Conservation (phyloP, 2,797 vertebrate species). For the Brachyalestes nurse region DNA sequence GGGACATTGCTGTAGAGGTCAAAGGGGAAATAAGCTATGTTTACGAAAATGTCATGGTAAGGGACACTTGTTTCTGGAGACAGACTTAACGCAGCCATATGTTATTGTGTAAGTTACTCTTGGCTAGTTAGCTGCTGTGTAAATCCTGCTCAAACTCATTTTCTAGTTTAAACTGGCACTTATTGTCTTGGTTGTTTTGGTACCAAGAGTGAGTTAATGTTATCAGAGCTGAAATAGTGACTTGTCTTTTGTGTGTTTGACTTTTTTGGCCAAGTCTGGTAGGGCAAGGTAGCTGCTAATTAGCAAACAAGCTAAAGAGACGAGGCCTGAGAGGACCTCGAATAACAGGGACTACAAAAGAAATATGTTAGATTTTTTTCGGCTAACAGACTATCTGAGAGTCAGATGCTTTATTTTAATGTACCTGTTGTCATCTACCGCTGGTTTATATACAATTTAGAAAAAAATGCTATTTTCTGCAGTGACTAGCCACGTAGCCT, state of each 20-base stretch:
- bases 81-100: conserved; percentile 12
- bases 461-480: too few relatives aligned
- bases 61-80: not conserved
- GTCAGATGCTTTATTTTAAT: too few relatives aligned
- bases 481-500: too few relatives aligned
- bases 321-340: conserved; percentile 13
- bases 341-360: too few relatives aligned
- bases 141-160: not conserved
- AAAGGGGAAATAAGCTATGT: not conserved
- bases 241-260: too few relatives aligned
- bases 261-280: not conserved
- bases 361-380: not conserved
- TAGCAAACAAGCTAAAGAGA: not conserved
- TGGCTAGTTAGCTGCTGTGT: not conserved
- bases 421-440: too few relatives aligned
- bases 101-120: conserved; percentile 2
- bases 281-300: conserved; percentile 6
- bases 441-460: too few relatives aligned
- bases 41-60: conserved; percentile 67
- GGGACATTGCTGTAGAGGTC: conserved; percentile 26
- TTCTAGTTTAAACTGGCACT: not conserved
- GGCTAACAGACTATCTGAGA: not conserved
- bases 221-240: too few relatives aligned
- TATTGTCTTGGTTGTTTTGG: not conserved
- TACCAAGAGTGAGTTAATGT: not conserved